A percentile compares a stretch with the other conserved stretches of the same genome.
Conservation (phyloP, 30 jellyfish, hydroid and myxozoan species). For the Hydractinia echinata region DNA sequence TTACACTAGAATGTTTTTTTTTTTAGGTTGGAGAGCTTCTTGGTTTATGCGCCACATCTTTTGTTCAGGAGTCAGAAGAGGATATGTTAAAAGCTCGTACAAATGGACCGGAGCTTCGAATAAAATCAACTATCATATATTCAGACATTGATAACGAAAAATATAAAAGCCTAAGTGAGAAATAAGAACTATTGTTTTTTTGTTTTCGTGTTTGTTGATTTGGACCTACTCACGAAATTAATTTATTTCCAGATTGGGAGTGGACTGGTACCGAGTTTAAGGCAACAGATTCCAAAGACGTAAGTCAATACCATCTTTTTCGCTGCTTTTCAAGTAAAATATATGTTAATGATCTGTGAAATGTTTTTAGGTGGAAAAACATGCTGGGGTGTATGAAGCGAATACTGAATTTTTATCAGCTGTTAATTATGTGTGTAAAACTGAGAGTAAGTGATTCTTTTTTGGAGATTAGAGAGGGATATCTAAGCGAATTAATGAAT, state of each 20-base stretch:
- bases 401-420: slow-evolving; percentile 48
- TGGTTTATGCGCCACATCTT: slow-evolving; percentile 49
- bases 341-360: background rate
- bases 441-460: slow-evolving; percentile 12
- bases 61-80: slow-evolving; percentile 55
- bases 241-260: slow-evolving; percentile 55
- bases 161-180: slow-evolving; percentile 9
- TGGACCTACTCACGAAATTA: background rate
- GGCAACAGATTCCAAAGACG: slow-evolving; percentile 17
- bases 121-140: slow-evolving; percentile 19
- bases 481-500: too few relatives aligned
- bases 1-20: background rate
- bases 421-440: slow-evolving; percentile 17
- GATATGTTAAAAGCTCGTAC: slow-evolving; percentile 52
- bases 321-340: background rate
- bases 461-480: background rate
- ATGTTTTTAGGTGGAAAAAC: slow-evolving; percentile 35
- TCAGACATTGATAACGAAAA: slow-evolving; percentile 23
- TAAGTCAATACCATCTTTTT: background rate
- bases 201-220: too few relatives aligned
- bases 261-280: slow-evolving; percentile 72
- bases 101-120: slow-evolving; percentile 35
- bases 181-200: too few relatives aligned
- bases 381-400: slow-evolving; percentile 65
- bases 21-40: slow-evolving; percentile 72